Conservation (phyloP, 2,113 vertebrate genomes). For the Amblyopsis rosae region DNA sequence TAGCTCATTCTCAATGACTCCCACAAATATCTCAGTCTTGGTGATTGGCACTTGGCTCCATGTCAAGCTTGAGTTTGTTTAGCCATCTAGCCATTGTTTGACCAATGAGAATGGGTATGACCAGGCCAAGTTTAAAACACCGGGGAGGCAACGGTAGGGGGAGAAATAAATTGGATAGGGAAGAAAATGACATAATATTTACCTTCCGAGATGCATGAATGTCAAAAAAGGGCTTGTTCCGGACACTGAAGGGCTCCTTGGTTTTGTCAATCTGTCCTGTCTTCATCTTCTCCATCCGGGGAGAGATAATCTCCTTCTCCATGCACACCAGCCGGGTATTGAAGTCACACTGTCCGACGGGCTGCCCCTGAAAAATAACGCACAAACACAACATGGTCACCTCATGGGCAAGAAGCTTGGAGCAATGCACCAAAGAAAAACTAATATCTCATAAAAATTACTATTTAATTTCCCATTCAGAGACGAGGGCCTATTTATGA, state of each 20-base stretch:
- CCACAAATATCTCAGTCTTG: not conserved
- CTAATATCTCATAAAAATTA: not conserved
- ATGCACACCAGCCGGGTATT: constrained; percentile 91
- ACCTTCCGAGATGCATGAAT: constrained; percentile 93
- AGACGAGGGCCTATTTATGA: not conserved
- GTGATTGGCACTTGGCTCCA: not conserved
- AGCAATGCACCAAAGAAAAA: not conserved
- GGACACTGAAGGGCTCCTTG: constrained; percentile 93
- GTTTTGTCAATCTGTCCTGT: constrained; percentile 93
- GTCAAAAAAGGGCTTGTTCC: constrained; percentile 96
- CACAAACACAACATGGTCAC: constrained; percentile 22
- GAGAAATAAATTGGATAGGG: not conserved
- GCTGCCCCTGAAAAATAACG: constrained; percentile 83
- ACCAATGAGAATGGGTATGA: not conserved
- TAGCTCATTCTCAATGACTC: too few relatives aligned
- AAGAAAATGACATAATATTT: constrained; percentile 42
- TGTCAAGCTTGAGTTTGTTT: not conserved
- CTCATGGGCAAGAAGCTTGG: not conserved
- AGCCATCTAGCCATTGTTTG: not conserved
- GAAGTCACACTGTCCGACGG: constrained; percentile 97
- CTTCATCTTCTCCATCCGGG: constrained; percentile 95
- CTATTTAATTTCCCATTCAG: not conserved
- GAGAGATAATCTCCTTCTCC: constrained; percentile 95
- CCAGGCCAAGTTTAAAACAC: not conserved
- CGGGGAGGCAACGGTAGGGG: not conserved